Conservation (phyloP, 2,797 vertebrate genomes). For the Propithecus perrieri region DNA sequence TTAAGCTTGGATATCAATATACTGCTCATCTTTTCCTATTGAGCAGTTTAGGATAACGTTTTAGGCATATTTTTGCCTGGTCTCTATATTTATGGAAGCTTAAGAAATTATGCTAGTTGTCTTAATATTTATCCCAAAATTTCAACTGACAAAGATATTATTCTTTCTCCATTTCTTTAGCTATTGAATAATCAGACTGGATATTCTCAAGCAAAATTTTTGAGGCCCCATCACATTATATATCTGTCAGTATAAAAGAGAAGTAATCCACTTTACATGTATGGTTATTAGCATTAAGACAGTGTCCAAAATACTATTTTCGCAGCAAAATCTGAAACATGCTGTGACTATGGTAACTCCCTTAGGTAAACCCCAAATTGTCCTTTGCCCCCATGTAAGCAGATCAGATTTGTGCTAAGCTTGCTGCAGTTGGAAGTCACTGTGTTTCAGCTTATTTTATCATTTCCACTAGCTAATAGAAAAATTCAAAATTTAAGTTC, state of each 20-base stretch:
- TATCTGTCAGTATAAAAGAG: background rate
- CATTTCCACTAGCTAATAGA: conserved; percentile 60
- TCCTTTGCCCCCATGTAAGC: conserved; percentile 28
- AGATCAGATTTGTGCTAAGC: conserved; percentile 30
- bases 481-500: conserved; percentile 73
- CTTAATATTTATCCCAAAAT: background rate
- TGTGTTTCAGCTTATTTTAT: conserved; percentile 57
- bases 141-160: background rate
- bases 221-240: background rate
- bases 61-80: background rate
- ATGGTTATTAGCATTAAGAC: background rate
- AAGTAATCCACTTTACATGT: background rate
- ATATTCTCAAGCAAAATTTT: background rate
- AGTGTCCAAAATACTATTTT: background rate
- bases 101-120: background rate
- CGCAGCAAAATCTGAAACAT: conserved; percentile 11
- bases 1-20: background rate
- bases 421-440: conserved; percentile 27
- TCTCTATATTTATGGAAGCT: background rate
- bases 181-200: background rate
- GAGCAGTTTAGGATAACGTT: background rate
- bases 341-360: background rate
- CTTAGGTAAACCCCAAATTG: conserved; percentile 50
- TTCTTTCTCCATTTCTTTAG: conserved; percentile 31
- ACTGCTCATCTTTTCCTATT: background rate